Base-by-base conservation (phyloP, 2,888 invertebrate genomes). In the Tethea ocularis region DNA sequence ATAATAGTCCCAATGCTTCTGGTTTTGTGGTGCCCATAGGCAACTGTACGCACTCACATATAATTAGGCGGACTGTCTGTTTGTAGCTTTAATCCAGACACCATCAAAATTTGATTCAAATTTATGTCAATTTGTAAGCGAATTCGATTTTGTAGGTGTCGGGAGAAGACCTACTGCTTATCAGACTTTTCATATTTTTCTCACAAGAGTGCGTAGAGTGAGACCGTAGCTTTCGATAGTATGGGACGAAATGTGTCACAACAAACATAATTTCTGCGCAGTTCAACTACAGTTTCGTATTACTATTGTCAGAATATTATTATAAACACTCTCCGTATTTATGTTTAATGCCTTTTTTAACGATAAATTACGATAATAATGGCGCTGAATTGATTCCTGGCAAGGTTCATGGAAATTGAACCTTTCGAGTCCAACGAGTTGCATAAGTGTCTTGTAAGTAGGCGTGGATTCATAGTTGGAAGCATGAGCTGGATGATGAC, bases 241-340 rank as follows among this genome's bases (percentile, higher is more conserved):
- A 63, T 26, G 13, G 22, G 56, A 2, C 26, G n/a, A 38, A 53
- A 57, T 64, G 62, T 62, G 17, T 54, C 54, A 54, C 29, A 54
- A 54, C 33, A 63, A 61, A 58, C 64, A 63, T 63, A 54, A 61
- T 61, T 64, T 63, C 61, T 64, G 61, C 69, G 71, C 68, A 70
- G 61, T 69, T 64, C 58, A 52, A 58, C 58, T 56, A 52, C 38
- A 63, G 75, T 71, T 74, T 66, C 56, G 66, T 65, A 62, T 72
- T 77, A 33, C 77, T 60, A 74, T 71, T 69, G 68, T 60, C 59
- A 53, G 59, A 63, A 61, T 66, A 68, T 65, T 68, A 68, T 65
- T 67, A 70, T 60, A 69, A 69, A 67, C 62, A 70, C 51, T 46
- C 13, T 51, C 17, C 15, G 20, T 52, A 51, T 56, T 58, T 61